phyloP scores from a whole-genome alignment of 2,888 invertebrate genomes.

The Agriopis aurantiaria region DNA sequence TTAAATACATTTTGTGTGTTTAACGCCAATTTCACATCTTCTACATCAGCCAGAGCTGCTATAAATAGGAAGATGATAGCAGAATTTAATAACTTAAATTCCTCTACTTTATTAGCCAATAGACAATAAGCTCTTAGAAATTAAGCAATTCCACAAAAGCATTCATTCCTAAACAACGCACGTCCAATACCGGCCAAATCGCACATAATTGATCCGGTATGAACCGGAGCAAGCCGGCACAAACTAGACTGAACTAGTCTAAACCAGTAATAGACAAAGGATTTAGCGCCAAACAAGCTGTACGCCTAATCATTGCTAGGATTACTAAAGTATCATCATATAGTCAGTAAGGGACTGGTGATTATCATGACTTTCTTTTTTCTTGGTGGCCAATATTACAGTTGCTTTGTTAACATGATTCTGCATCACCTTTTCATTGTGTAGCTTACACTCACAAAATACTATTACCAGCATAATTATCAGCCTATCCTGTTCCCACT shows the following conservation, averaged over 20 bases:
- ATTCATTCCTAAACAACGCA: conserved; percentile 53
- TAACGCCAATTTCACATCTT: background rate
- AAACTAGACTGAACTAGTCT: conserved; percentile 49
- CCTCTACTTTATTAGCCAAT: conserved; percentile 6
- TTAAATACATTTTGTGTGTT: background rate
- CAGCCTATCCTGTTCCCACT: too few species aligned
- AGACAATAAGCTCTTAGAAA: conserved; percentile 44
- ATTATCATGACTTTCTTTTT: background rate
- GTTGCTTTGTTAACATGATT: too few species aligned
- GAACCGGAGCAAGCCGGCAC: conserved; percentile 48
- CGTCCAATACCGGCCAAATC: conserved; percentile 64
- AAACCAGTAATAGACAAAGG: conserved; percentile 70
- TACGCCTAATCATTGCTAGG: conserved; percentile 60
- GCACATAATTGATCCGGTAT: conserved; percentile 67
- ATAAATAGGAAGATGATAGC: too few species aligned
- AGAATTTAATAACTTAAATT: background rate
- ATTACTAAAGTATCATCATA: conserved; percentile 15
- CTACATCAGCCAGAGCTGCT: background rate
- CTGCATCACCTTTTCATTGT: too few species aligned
- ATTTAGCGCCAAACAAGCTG: conserved; percentile 67
- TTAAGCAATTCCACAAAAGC: conserved; percentile 29
- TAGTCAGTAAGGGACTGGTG: conserved; percentile 20
- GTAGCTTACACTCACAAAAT: too few species aligned
- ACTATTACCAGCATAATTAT: too few species aligned
- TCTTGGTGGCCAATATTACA: background rate